Evolutionary conservation across 1,140 invertebrate genomes (phyloP).

Genomic region (Nylanderia fulva): DNA sequence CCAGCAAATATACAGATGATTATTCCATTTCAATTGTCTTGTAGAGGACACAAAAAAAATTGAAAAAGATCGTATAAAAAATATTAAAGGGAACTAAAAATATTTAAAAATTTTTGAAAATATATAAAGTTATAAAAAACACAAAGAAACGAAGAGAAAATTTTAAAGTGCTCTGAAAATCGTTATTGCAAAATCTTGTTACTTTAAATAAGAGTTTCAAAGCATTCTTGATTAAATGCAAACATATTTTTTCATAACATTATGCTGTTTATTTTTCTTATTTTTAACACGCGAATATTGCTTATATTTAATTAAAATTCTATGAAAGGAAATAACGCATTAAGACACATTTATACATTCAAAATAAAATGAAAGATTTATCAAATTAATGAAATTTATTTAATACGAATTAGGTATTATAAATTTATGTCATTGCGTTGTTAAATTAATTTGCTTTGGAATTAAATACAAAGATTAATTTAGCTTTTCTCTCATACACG

Average conservation of each 20-base stretch:
- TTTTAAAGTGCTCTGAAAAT: background rate
- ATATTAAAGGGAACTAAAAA: background rate
- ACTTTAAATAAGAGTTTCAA: background rate
- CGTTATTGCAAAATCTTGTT: background rate
- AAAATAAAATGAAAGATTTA: background rate
- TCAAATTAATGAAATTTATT: background rate
- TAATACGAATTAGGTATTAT: background rate
- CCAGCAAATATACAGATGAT: slow-evolving; percentile 34
- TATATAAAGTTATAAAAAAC: background rate
- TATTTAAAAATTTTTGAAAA: background rate
- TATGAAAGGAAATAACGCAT: background rate
- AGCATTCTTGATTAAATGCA: background rate
- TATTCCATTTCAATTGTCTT: background rate
- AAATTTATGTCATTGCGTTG: background rate
- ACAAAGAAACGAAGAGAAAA: background rate
- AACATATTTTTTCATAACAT: background rate
- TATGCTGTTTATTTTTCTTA: background rate
- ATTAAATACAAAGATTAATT: background rate
- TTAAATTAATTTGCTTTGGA: background rate
- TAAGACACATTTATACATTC: background rate
- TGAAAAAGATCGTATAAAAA: background rate
- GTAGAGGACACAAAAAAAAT: background rate
- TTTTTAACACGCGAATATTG: background rate
- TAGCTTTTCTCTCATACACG: background rate
- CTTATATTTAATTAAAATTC: background rate